Percentiles rank a stretch among this genome's conserved stretches.
Evolutionary conservation across 2,888 invertebrate genomes (phyloP).

Genomic region (Paralinhomoeus sp.): DNA sequence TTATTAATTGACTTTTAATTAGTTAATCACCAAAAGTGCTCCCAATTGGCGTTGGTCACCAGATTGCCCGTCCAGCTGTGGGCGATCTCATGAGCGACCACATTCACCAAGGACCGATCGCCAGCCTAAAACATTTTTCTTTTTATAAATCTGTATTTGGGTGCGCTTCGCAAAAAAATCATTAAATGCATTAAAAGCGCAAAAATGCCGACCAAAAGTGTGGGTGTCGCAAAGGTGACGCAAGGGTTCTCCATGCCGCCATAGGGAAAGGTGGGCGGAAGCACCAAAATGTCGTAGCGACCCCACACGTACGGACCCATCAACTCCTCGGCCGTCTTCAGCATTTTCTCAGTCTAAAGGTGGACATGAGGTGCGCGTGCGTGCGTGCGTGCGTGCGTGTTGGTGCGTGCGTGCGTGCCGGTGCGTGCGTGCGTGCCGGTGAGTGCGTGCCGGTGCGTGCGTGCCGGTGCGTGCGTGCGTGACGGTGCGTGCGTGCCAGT

Average conservation of each 20-base stretch:
- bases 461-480: no score
- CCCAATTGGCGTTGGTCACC: slow-evolving; percentile 71
- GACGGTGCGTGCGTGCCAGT: no score
- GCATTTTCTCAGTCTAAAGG: slow-evolving; percentile 45
- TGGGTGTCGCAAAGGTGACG: slow-evolving; percentile 78
- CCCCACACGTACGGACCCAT: slow-evolving; percentile 76
- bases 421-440: no score
- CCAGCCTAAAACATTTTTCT: slow-evolving; percentile 43
- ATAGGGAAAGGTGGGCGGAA: slow-evolving; percentile 78
- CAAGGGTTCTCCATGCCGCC: slow-evolving; percentile 97
- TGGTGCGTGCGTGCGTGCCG: no score
- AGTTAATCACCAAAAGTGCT: slow-evolving; percentile 57
- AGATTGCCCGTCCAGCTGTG: slow-evolving; percentile 89
- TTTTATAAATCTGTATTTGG: not conserved
- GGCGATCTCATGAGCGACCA: slow-evolving; percentile 80
- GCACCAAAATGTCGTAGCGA: slow-evolving; percentile 55
- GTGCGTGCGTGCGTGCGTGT: no score
- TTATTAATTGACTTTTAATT: no score
- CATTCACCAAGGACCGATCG: slow-evolving; percentile 63
- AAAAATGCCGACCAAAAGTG: slow-evolving; percentile 43
- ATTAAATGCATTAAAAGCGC: not conserved
- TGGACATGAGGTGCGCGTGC: no score
- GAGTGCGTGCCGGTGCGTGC: no score
- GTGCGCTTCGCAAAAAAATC: not conserved
- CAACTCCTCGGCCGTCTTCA: slow-evolving; percentile 53